Base-by-base conservation (phyloP, 1,140 invertebrate genomes). In the Bursaphelenchus mucronatus region DNA sequence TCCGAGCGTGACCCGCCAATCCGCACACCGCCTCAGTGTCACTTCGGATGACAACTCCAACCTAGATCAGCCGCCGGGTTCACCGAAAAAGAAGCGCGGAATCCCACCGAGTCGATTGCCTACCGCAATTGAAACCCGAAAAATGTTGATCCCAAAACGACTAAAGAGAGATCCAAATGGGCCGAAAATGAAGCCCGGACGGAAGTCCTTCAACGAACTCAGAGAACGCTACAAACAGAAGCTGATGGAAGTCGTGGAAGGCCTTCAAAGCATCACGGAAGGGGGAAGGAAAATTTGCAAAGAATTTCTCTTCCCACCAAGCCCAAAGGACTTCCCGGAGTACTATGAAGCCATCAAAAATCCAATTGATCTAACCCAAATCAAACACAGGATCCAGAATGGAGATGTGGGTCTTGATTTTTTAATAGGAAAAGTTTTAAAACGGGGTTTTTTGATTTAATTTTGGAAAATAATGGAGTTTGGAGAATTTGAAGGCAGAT, bases 271-370 rank as follows among this genome's bases (percentile, higher is more conserved):
- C 30, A 64, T 63, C 43, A 77, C 52, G 71, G 73, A 75, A 49
- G 47, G 15, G 2, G 44, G 41, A 1, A 1, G 44, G 7, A 15
- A 19, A 51, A 70, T 61, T 17, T 44, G 17, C 83, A 83, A 91
- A 47, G 87, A 91, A 72, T 98, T 98, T 79, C 90, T 97, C 89
- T 91, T 94, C 81, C 91, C 95, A 80, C 94, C 94, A 4, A 93
- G 90, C 0, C 92, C 91, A 76, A 94, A 94, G 81, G 83, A 55
- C 45, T 96, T 95, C 82, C 92, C 94, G 0, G 92, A 96, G 81
- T 98, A 97, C 82, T 98, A 95, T 80, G 92, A 97, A 82, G 88
- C 96, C 0, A 98, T 98, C 39, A 94, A 93, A 77, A 89, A 90
- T 69, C 95, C 95, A 0, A 93, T 98, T 76, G 93, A 97, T 81